Percentiles rank a stretch among this genome's conserved stretches.
These are phyloP conservation scores for Etheostoma spectabile DNA, from an alignment of 2,113 vertebrate genomes.

Conservation along the genomic window DNA sequence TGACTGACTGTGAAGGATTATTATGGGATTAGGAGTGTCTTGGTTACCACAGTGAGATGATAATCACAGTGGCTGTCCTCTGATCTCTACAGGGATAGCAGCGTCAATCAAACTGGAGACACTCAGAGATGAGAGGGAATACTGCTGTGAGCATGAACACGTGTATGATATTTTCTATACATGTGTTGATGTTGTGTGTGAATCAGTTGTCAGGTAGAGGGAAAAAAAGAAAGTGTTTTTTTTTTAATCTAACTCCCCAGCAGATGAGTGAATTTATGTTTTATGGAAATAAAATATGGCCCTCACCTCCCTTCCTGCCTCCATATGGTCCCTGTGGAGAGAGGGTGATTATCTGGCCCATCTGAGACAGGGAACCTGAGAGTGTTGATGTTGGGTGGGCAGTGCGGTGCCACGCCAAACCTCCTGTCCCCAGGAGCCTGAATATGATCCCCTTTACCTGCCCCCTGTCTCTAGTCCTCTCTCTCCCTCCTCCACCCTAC, in stretches of 20 bases:
- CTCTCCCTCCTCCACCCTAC: constrained; percentile 61
- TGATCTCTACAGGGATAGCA: constrained; percentile 74
- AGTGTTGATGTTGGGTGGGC: constrained; percentile 85
- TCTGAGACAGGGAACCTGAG: constrained; percentile 83
- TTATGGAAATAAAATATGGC: constrained; percentile 78
- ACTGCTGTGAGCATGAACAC: constrained; percentile 59
- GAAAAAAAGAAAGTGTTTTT: background rate
- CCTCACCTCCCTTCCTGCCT: constrained; percentile 61
- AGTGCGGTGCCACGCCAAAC: constrained; percentile 80
- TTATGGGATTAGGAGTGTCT: constrained; percentile 81
- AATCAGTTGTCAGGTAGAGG: constrained; percentile 40
- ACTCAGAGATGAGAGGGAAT: constrained; percentile 61
- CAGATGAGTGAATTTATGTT: constrained; percentile 73
- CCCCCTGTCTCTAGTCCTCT: constrained; percentile 71
- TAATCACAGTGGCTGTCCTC: constrained; percentile 79
- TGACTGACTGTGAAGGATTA: constrained; percentile 75
- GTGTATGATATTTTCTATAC: constrained; percentile 47
- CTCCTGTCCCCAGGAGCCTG: constrained; percentile 83
- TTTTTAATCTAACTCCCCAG: background rate
- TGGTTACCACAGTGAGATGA: constrained; percentile 75
- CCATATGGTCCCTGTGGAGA: constrained; percentile 83
- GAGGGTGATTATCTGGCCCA: constrained; percentile 82
- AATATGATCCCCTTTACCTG: constrained; percentile 80
- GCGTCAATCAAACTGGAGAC: constrained; percentile 75
- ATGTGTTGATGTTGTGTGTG: constrained; percentile 35